Percentiles rank a stretch among this genome's conserved stretches.
These are phyloP conservation scores for Cheilosia soror DNA, from an alignment of 2,888 invertebrate species.

Conservation along the genomic window DNA sequence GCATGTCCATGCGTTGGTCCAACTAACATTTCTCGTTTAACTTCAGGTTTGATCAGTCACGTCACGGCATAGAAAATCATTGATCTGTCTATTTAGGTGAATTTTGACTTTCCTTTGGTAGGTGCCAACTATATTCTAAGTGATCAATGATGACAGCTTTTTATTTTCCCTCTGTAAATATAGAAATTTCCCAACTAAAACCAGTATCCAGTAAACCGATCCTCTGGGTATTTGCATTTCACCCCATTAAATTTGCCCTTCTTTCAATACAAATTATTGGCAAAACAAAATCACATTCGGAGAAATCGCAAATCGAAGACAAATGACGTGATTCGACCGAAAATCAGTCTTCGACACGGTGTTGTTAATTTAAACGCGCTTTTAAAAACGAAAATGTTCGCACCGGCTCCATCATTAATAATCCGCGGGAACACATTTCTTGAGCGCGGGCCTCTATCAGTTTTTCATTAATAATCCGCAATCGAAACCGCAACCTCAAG, in stretches of 20 bases:
- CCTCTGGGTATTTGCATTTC: background rate
- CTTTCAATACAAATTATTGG: constrained; percentile 9
- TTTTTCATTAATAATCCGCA: constrained; percentile 62
- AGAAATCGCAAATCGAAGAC: constrained; percentile 67
- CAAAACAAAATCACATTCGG: constrained; percentile 36
- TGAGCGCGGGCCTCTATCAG: constrained; percentile 55
- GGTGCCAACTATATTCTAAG: no score
- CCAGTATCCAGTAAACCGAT: background rate
- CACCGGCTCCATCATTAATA: constrained; percentile 63
- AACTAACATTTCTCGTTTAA: no score
- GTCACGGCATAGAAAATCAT: no score
- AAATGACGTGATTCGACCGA: constrained; percentile 55
- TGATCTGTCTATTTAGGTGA: no score
- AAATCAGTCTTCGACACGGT: constrained; percentile 66
- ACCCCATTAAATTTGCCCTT: constrained; percentile 28
- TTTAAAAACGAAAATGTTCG: constrained; percentile 64
- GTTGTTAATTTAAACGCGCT: constrained; percentile 71
- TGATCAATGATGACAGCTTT: no score
- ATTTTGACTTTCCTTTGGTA: no score
- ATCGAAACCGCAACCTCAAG: constrained; percentile 23
- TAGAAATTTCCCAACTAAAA: no score
- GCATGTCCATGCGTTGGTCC: no score
- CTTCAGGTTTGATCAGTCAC: no score
- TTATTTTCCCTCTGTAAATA: no score
- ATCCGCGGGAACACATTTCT: constrained; percentile 31